A percentile compares a stretch with the other conserved stretches of the same genome.
Evolutionary conservation across 2,113 vertebrate species (phyloP).

Genomic region (Holacanthus passer): DNA sequence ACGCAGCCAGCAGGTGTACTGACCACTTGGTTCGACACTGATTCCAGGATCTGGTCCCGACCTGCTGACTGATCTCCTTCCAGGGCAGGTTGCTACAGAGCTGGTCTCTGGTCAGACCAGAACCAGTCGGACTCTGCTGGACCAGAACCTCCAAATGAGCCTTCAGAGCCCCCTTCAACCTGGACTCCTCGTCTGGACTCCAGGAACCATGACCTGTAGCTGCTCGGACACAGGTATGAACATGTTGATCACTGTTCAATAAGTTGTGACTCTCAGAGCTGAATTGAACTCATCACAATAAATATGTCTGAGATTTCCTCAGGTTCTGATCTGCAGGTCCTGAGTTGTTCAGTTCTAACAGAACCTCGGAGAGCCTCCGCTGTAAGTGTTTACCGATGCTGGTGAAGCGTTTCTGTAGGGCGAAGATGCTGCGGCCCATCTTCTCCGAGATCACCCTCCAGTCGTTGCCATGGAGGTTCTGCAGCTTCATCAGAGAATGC

Average conservation of each 20-base stretch:
- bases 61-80: slow-evolving; percentile 68
- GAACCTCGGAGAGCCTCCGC: neutral
- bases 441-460: slow-evolving; percentile 76
- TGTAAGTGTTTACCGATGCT: slow-evolving; percentile 46
- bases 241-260: neutral
- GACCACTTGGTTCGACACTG: slow-evolving; percentile 77
- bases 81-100: slow-evolving; percentile 77
- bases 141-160: slow-evolving; percentile 49
- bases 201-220: slow-evolving; percentile 21
- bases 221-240: neutral
- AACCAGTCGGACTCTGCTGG: neutral
- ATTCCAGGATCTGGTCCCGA: slow-evolving; percentile 57
- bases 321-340: neutral
- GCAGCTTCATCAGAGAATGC: slow-evolving; percentile 52
- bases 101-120: slow-evolving; percentile 57
- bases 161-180: slow-evolving; percentile 56
- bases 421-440: slow-evolving; percentile 73
- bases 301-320: neutral
- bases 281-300: too few relatives aligned
- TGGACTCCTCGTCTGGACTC: slow-evolving; percentile 47
- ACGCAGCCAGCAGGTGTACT: slow-evolving; percentile 19
- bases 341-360: neutral
- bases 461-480: slow-evolving; percentile 75
- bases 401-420: slow-evolving; percentile 77
- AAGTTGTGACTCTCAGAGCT: neutral